phyloP scores from a whole-genome alignment of 2,888 invertebrate genomes.

The Caenorhabditis sp. region DNA sequence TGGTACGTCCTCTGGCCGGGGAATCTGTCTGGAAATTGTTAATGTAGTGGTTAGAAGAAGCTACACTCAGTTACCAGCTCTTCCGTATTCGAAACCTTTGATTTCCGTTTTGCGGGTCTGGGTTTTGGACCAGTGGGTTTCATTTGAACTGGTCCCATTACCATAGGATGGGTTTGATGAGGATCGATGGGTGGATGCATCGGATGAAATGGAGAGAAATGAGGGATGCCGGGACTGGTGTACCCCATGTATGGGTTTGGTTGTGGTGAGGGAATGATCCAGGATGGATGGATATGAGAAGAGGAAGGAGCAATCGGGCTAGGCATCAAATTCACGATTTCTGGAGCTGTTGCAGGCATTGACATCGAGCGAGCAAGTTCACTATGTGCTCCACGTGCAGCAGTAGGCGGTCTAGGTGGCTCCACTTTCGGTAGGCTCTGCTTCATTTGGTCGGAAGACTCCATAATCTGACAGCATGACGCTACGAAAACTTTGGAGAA shows the following conservation, averaged over 20 bases:
- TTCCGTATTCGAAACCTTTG: background rate
- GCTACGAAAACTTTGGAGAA: conserved; percentile 31
- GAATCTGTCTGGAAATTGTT: conserved; percentile 27
- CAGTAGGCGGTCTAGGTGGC: background rate
- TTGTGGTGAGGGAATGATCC: background rate
- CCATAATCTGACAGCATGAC: conserved; percentile 43
- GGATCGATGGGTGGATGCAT: conserved; percentile 10
- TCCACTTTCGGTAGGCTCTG: background rate
- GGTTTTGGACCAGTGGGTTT: background rate
- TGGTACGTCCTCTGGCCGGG: conserved; percentile 2
- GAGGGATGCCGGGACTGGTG: background rate
- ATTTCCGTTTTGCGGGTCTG: conserved; percentile 9
- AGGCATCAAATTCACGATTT: background rate
- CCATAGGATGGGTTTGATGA: conserved; percentile 2
- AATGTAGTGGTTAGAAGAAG: background rate
- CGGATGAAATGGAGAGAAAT: conserved; percentile 7
- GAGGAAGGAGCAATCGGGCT: background rate
- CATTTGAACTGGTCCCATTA: background rate
- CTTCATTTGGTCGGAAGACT: conserved; percentile 16
- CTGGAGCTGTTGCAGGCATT: background rate
- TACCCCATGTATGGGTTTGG: conserved; percentile 6
- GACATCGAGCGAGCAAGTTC: conserved; percentile 6
- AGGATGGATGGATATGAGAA: conserved; percentile 24
- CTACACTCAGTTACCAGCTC: conserved; percentile 1
- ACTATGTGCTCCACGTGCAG: background rate